Percentiles rank a stretch among this genome's conserved stretches.
These are phyloP conservation scores for Habrosyne pyritoides DNA, from an alignment of 2,888 invertebrate species.

Conservation along the genomic window DNA sequence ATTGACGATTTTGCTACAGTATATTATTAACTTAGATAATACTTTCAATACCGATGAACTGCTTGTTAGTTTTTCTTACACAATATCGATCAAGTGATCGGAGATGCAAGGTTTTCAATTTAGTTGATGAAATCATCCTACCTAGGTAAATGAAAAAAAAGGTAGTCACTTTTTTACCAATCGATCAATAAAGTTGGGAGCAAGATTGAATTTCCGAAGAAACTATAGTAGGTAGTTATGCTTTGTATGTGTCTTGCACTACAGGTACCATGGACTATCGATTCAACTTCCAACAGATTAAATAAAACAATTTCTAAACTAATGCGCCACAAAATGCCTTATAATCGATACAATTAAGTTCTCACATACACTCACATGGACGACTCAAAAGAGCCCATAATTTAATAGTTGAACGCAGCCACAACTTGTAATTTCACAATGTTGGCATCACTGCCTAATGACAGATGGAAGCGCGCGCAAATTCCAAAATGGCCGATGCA, in stretches of 20 bases:
- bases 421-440: conserved; percentile 75
- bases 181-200: too few species aligned
- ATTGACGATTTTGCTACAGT: too few species aligned
- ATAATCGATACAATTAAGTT: conserved; percentile 67
- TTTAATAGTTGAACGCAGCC: conserved; percentile 74
- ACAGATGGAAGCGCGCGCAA: conserved; percentile 67
- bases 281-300: neutral
- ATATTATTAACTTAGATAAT: too few species aligned
- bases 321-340: conserved; percentile 57
- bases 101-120: too few species aligned
- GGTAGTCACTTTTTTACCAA: too few species aligned
- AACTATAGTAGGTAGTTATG: too few species aligned
- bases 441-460: conserved; percentile 80
- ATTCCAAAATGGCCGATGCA: conserved; percentile 74
- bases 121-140: too few species aligned
- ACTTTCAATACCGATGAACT: too few species aligned
- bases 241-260: neutral
- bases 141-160: too few species aligned
- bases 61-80: too few species aligned
- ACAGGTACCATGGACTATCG: neutral
- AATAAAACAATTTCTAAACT: conserved; percentile 14
- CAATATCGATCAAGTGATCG: too few species aligned
- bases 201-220: neutral
- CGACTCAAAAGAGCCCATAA: conserved; percentile 59
- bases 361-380: conserved; percentile 50